Percentiles rank a stretch among this genome's conserved stretches.
These are phyloP conservation scores for Hoplostethus mediterraneus DNA, from an alignment of 2,797 vertebrate genomes.

Conservation along the genomic window DNA sequence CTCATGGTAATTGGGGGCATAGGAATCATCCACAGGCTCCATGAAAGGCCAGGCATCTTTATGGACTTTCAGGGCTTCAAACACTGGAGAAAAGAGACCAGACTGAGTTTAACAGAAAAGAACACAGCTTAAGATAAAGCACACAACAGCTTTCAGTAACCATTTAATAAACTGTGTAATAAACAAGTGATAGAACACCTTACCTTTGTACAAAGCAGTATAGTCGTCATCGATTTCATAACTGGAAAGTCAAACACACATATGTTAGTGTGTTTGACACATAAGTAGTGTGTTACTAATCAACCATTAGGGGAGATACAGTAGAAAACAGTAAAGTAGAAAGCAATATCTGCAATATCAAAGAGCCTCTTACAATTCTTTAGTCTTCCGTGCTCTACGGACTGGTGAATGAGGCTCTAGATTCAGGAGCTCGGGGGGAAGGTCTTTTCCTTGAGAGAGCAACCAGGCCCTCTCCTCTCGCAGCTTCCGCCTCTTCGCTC, in stretches of 20 bases:
- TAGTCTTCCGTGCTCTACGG: conserved; percentile 86
- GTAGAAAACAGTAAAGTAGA: not conserved
- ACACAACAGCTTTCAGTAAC: not conserved
- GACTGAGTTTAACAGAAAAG: not conserved
- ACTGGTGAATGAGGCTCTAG: conserved; percentile 92
- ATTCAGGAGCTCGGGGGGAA: conserved; percentile 93
- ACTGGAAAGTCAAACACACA: conserved; percentile 77
- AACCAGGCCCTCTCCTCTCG: conserved; percentile 95
- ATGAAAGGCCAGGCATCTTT: conserved; percentile 99
- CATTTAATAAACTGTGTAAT: not conserved
- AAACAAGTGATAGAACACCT: conserved; percentile 8
- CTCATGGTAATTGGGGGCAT: conserved; percentile 97
- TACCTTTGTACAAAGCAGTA: conserved; percentile 98
- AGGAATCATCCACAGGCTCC: conserved; percentile 98
- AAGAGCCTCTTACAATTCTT: conserved; percentile 89
- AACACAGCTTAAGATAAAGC: not conserved
- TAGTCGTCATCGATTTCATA: conserved; percentile 98
- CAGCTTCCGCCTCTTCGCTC: conserved; percentile 93
- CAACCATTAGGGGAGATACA: not conserved
- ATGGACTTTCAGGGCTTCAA: conserved; percentile 95
- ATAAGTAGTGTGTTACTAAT: not conserved
- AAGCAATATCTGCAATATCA: not conserved
- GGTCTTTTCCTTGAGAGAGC: conserved; percentile 94
- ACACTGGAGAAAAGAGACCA: conserved; percentile 81
- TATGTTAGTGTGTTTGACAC: not conserved